Base-by-base conservation (phyloP, 1,140 invertebrate species). In the Drusus annulatus region DNA sequence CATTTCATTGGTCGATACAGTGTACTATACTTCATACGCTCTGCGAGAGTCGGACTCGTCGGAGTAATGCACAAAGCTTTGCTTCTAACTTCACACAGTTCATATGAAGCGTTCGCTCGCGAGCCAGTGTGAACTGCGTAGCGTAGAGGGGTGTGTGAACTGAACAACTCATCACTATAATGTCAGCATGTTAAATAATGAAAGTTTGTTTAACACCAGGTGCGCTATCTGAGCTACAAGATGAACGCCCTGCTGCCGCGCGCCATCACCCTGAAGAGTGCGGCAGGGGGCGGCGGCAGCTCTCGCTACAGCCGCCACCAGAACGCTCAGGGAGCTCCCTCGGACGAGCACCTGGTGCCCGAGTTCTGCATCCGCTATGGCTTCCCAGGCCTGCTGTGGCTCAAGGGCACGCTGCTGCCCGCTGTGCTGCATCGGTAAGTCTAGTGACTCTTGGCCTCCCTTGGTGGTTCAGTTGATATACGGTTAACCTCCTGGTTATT, bases 301-400 rank as follows among this genome's bases (percentile, higher is more conserved):
- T 63, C 60, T 8, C 86, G 87, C 25, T 88, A 86, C 77, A 85
- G 86, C 63, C 80, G 83, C 45, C 85, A 84, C 54, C 51, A 84
- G 7, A 81, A 86, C n/a, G 84, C 85, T 3, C 36, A 81, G 0
- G 19, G 28, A 2, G 28, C 80, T 0, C 17, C 15, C 7, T 86
- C 86, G 73, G 60, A 80, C 0, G 88, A 89, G 80, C 80, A 88
- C 83, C 91, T 99, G 13, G 92, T 99, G 52, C 97, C 98, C 0
- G 98, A 99, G 88, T 90, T 99, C 45, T 98, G 97, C 87, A 91
- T 93, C 25, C 94, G 94, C 80, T 95, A 97, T 86, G 93, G 93
- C 1, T 98, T 97, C 86, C 94, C 97, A 0, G 94, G 96, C 1
- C 91, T 94, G 7, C 91, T 99, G 28, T 99, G 98, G 97, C 90